Evolutionary conservation across 1,140 invertebrate species (phyloP), one percentile per base, ranked within the genome.

Genomic region (Papilio machaon): DNA sequence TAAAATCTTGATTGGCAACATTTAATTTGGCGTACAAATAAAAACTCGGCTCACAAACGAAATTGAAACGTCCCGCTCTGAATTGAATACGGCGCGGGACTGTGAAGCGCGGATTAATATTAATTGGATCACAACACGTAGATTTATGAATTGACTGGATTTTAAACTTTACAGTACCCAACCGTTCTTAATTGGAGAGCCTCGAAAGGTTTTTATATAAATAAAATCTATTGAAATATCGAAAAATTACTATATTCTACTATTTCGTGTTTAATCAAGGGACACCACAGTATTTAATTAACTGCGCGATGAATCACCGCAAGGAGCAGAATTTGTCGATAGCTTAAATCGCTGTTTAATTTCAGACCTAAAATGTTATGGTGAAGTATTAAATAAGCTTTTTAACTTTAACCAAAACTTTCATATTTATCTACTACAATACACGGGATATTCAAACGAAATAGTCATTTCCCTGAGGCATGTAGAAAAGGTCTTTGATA

Each of bases 71-170:
- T 87, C 80, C 86, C 85, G 85, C 85, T 91, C 86, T 87, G 87
- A 87, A 92, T 89, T 89, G 89, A 89, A 91, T 86, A 85, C 84
- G 80, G 89, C 85, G 85, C 85, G 85, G 88, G 74, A 64, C 81
- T 80, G 85, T 81, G 80, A 79, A 82, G 82, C 79, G 84, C 81
- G 89, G 89, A 92, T 92, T 91, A 90, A 91, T 92, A 88, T 91
- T 91, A 92, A 93, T 91, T 93, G 89, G 88, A 92, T 90, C 86
- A 89, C 87, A 91, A 81, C 87, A 87, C 85, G 85, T 84, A 86
- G 75, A 89, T 89, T 87, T 89, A 88, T 90, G 84, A 87, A 88
- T 89, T 85, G 85, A 87, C 83, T 80, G 83, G 85, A 87, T 88
- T 89, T 85, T 84, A 88, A 88, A 86, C 73, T 81, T 80, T 82